These are phyloP conservation scores for Lepidurus apus DNA, from an alignment of 1,140 invertebrate species.

Conservation along the genomic window DNA sequence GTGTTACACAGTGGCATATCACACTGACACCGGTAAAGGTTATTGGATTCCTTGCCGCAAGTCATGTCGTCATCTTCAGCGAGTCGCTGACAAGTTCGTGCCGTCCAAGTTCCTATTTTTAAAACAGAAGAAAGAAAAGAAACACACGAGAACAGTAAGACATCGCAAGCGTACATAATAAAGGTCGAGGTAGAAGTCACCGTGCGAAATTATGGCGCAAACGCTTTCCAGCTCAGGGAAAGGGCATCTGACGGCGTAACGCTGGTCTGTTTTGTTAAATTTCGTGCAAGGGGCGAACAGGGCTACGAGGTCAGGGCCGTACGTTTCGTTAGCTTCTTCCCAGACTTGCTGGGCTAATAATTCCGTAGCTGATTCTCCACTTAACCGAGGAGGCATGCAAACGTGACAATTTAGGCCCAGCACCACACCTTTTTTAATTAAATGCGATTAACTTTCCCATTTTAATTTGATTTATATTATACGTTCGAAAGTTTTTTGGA, in stretches of 20 bases:
- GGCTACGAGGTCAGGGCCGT: not conserved
- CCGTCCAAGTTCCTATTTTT: not conserved
- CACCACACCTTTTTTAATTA: not conserved
- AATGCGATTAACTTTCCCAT: no score
- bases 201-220: constrained; percentile 1
- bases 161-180: no score
- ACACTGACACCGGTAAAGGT: not conserved
- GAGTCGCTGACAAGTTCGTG: not conserved
- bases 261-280: constrained; percentile 2
- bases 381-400: constrained; percentile 6
- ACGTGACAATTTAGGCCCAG: not conserved
- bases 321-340: not conserved
- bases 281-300: constrained; percentile 1
- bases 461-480: not conserved
- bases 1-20: constrained; percentile 8
- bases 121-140: not conserved
- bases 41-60: constrained; percentile 17
- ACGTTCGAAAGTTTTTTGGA: not conserved
- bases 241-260: constrained; percentile 7
- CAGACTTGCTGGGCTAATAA: not conserved
- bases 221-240: not conserved
- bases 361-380: not conserved
- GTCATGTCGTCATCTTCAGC: not conserved
- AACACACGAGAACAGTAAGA: no score
- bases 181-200: not conserved